Evolutionary conservation across 2,888 invertebrate genomes (phyloP).

Genomic region (Camponotus fellah): DNA sequence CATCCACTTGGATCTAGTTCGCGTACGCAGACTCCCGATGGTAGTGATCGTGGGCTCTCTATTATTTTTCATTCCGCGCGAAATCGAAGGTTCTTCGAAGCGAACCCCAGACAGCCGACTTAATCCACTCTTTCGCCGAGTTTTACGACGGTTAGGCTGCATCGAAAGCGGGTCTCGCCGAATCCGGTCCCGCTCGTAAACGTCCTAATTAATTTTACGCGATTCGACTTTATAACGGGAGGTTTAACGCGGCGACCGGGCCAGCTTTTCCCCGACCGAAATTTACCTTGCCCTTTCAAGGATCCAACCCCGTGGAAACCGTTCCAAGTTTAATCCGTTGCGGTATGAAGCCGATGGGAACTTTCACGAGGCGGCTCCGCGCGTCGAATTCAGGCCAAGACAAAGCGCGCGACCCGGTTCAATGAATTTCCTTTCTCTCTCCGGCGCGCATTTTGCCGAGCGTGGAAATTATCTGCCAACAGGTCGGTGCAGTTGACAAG

Average conservation of each 20-base stretch:
- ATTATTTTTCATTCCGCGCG: constrained; percentile 55
- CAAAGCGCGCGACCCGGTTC: constrained; percentile 51
- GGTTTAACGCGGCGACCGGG: constrained; percentile 45
- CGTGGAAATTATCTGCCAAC: constrained; percentile 55
- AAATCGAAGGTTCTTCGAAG: constrained; percentile 42
- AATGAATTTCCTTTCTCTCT: constrained; percentile 55
- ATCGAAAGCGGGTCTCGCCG: constrained; percentile 21
- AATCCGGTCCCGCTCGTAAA: constrained; percentile 66
- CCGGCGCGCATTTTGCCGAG: constrained; percentile 29
- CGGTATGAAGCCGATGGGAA: constrained; percentile 58
- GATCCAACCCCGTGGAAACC: constrained; percentile 40
- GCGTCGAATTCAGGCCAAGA: constrained; percentile 53
- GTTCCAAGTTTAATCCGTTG: constrained; percentile 61
- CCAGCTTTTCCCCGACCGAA: constrained; percentile 39
- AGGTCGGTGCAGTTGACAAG: constrained; percentile 46
- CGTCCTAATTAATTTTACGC: constrained; percentile 75
- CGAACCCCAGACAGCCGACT: constrained; percentile 31
- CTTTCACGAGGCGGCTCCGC: constrained; percentile 49
- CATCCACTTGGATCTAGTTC: constrained; percentile 41
- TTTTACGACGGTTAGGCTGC: constrained; percentile 63
- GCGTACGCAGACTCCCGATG: constrained; percentile 6
- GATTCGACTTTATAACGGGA: constrained; percentile 59
- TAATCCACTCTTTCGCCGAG: constrained; percentile 63
- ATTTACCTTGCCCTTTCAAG: not conserved
- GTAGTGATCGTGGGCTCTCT: not conserved